phyloP scores from a whole-genome alignment of 2,113 vertebrate genomes.

The Burhinus bistriatus region DNA sequence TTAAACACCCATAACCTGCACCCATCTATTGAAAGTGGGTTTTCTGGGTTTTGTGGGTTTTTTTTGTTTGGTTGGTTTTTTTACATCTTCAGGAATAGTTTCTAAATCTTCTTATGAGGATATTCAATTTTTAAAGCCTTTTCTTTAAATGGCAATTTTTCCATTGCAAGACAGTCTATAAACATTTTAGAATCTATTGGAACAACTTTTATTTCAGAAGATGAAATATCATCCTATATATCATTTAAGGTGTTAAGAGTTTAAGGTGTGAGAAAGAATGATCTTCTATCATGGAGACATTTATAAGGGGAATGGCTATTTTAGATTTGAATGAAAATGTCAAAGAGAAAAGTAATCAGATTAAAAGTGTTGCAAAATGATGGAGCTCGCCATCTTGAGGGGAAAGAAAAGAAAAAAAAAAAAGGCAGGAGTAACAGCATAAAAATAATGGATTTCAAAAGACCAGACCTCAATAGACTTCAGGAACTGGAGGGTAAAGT shows the following conservation, averaged over 20 bases:
- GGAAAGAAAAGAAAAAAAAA: not conserved
- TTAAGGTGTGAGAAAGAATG: not conserved
- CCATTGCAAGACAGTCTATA: not conserved
- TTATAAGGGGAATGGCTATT: not conserved
- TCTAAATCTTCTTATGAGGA: not conserved
- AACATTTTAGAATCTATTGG: not conserved
- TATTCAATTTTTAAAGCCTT: not conserved
- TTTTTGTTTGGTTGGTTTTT: too few relatives aligned
- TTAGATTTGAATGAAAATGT: conserved; percentile 7
- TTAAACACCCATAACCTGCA: not conserved
- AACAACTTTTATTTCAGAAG: not conserved
- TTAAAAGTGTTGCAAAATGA: not conserved
- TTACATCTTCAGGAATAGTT: not conserved
- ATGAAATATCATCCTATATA: not conserved
- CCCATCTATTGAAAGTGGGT: not conserved
- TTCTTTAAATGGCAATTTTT: not conserved
- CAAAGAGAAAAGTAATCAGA: not conserved
- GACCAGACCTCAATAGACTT: not conserved
- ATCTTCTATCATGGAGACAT: not conserved
- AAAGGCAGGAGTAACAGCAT: not conserved
- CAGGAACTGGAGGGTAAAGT: not conserved
- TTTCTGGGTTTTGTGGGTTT: not conserved
- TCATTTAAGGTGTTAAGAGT: not conserved
- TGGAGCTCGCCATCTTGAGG: not conserved
- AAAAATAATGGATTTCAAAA: not conserved